phyloP scores from a whole-genome alignment of 2,888 invertebrate genomes.

The Octonoba sinensis region DNA sequence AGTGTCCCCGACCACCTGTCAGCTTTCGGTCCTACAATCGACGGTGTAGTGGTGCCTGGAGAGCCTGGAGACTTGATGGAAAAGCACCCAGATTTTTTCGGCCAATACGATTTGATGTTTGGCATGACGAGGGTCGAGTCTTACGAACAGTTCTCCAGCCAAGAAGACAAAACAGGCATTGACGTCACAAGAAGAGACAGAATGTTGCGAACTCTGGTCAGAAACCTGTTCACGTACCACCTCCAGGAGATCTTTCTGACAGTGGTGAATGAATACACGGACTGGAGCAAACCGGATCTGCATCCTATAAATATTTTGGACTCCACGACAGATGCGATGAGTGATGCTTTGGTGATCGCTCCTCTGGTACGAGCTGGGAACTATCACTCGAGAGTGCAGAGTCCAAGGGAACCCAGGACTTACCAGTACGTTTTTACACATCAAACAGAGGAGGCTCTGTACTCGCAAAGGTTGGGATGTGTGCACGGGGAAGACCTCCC shows the following conservation, averaged over 20 bases:
- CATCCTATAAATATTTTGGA: slow-evolving; percentile 73
- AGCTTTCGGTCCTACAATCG: slow-evolving; percentile 93
- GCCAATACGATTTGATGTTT: slow-evolving; percentile 70
- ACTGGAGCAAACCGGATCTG: slow-evolving; percentile 85
- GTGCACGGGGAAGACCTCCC: slow-evolving; percentile 82
- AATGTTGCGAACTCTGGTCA: slow-evolving; percentile 74
- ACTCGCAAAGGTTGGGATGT: slow-evolving; percentile 79
- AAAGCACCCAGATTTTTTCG: slow-evolving; percentile 52
- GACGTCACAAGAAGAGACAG: slow-evolving; percentile 90
- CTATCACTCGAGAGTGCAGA: slow-evolving; percentile 81
- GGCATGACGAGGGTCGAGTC: slow-evolving; percentile 77
- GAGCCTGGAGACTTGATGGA: slow-evolving; percentile 72
- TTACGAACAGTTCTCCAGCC: slow-evolving; percentile 90
- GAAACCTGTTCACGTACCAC: slow-evolving; percentile 68
- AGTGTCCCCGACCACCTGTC: slow-evolving; percentile 80
- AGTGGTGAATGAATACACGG: slow-evolving; percentile 95
- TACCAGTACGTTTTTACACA: slow-evolving; percentile 71
- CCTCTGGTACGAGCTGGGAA: slow-evolving; percentile 91
- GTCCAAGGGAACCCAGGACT: slow-evolving; percentile 33
- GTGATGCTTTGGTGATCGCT: slow-evolving; percentile 91
- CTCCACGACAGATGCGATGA: slow-evolving; percentile 87
- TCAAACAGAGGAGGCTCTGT: slow-evolving; percentile 68
- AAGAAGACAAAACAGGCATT: slow-evolving; percentile 89
- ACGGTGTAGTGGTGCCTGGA: slow-evolving; percentile 90
- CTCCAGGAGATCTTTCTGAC: too few relatives aligned